Base-by-base conservation (phyloP, 2,888 invertebrate genomes). In the Pocota personata region DNA sequence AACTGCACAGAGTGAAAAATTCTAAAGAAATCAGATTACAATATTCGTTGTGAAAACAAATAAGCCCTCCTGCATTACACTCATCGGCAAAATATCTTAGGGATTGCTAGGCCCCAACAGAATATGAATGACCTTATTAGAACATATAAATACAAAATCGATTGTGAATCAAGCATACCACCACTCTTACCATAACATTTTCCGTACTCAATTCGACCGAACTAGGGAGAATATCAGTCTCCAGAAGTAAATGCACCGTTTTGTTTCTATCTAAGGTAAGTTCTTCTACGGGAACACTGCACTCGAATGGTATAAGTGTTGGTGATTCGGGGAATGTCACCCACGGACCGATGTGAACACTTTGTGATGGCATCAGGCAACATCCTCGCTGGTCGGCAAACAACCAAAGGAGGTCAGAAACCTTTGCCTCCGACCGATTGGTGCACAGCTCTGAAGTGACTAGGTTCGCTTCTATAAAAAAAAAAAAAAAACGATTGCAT, bases 331-430 rank as follows among this genome's bases (percentile, higher is more conserved):
- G 93, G 87, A 94, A 94, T 16, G 92, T 90, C 16, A 93, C 91
- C 94, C 94, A 94, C 37, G 94, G 93, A 4, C 90, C 91, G 40
- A 94, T 90, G 88, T 93, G 91, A 5, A 94, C 76, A 66, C 90
- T 92, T 91, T 94, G 94, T 90, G 92, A 48, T 0, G 93, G 93
- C 46, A 90, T 89, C 46, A 93, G 86, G 40, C 91, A 91, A 78
- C 92, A 93, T 40, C 93, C 93, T 1, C 92, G 90, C 35, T 91
- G 91, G 57, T 90, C 89, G 16, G 90, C 91, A 84, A 90, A 90
- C 72, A 92, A 87, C 91, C 92, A 92, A 30, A 93, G 89, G 37
- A 93, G 90, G 87, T 93, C 92, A 16, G 91, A 90, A 62, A 93
- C 92, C 87, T 90, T 91, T 37, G 92, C 92, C 84, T 91, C 88